Evolutionary conservation across 2,888 invertebrate species (phyloP), one percentile per base, ranked within the genome.

Genomic region (Acrocera orbiculus): DNA sequence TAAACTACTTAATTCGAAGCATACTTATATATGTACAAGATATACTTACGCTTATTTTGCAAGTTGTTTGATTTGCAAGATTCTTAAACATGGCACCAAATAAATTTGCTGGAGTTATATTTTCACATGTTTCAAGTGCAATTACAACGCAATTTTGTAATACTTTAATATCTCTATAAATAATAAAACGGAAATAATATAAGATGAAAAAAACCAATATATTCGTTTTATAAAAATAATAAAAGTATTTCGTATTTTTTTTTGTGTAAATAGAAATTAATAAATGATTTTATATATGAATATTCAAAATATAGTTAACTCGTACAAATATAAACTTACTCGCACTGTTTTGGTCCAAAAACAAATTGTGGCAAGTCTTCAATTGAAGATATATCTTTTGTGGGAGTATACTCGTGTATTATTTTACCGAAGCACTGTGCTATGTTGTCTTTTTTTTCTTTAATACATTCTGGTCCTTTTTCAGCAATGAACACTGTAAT

Each of bases 71-170:
- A 48, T 70, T 73, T 47, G 67, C 70, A 6, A 82, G 64, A 49
- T 70, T 81, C 41, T 69, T 71, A 49, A 83, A 74, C 35, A 83
- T 64, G 0, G 82, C 72, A 40, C 82, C 80, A 0, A 76, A 69
- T 47, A 85, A 73, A 56, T 85, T 85, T 19, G 73, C 75, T 0
- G 83, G 80, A 0, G 83, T 83, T 5, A 78, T 76, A 29, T 79
- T 74, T 0, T 57, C 50, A 48, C 85, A 85, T 5, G 60, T 62
- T 47, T 77, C 78, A 37, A 51, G 46, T 1, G 54, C 52, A 1
- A 36, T 40, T 2, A 58, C 54, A 32, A 58, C 44, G 29, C 59
- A 59, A 0, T 32, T 34, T 39, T 56, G 50, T 5, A 59, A 43
- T 3, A 37, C 40, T 19, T 47, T 41, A 17, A 59, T 51, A 17